Base-by-base conservation (phyloP, 2,888 invertebrate genomes). In the Osedax frankpressi region DNA sequence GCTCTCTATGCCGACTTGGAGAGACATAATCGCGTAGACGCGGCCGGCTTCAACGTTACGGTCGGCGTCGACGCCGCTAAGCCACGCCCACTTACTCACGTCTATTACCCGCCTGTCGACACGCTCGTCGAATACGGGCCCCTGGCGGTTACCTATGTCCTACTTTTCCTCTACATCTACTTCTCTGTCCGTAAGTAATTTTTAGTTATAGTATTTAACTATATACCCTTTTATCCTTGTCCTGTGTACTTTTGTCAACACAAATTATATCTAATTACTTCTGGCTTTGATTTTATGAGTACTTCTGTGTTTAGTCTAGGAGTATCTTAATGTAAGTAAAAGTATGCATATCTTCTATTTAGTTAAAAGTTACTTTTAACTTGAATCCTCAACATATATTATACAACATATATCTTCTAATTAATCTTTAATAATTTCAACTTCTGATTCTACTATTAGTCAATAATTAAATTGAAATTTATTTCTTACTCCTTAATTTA, bases 111-210 rank as follows among this genome's bases (percentile, higher is more conserved):
- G 11, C 92, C 92, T 72, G 78, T 80, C 76, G 82, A 83, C 77
- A 80, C 81, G 75, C 79, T 84, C 74, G 80, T 82, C 30, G 84
- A 84, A 75, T 84, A 85, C 78, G 81, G 94, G 29, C 94, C 94
- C 0, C 86, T 96, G 6, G 88, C 90, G 27, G 88, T 92, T 75
- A 90, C 93, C 1, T 94, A 94, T 81, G 85, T 92, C 1, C 88
- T 93, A 24, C 86, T 96, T 30, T 94, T 95, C 82, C 86, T 93
- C 28, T 97, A 95, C 82, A 90, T 96, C 30, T 95, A 95, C 82
- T 96, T 94, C 84, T 94, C 94, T 28, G 92, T 96, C 44, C 88
- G 94, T 78, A 81, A 84, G 85, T 84, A 77, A 60, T n/a, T n/a
- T n/a, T n/a, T n/a, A n/a, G n/a, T n/a, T n/a, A n/a, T n/a, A n/a